Percentiles rank a stretch among this genome's conserved stretches.
Conservation (phyloP, 2,797 vertebrate genomes). For the Loriculus beryllinus region DNA sequence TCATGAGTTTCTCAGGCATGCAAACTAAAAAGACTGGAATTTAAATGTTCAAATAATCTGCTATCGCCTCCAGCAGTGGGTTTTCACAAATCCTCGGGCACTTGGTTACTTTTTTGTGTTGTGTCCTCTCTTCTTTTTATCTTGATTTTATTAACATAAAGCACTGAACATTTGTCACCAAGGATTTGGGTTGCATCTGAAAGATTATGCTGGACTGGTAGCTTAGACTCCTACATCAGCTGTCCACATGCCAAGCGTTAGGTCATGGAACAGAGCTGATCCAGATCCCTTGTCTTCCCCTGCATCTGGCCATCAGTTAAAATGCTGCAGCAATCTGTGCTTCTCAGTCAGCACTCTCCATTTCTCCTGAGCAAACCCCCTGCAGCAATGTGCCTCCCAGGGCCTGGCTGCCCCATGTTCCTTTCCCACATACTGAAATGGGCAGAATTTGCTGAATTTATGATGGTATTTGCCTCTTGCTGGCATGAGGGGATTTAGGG, state of each 20-base stretch:
- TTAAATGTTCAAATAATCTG: background rate
- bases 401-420: background rate
- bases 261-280: background rate
- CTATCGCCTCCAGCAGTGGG: background rate
- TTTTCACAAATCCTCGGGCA: background rate
- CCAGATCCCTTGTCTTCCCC: background rate
- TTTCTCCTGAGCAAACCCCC: background rate
- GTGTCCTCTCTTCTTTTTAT: background rate
- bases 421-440: background rate
- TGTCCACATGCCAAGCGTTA: background rate
- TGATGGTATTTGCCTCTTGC: background rate
- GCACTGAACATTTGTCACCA: background rate
- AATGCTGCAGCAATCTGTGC: background rate
- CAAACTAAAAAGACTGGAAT: background rate
- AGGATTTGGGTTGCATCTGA: background rate
- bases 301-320: background rate
- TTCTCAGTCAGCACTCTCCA: background rate
- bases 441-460: background rate
- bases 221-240: background rate
- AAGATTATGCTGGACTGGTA: background rate
- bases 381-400: background rate
- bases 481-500: background rate
- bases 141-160: background rate
- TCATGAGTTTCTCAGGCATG: background rate
- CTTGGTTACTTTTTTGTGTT: background rate